Conservation (phyloP, 2,113 vertebrate species). For the Scophthalmus maximus region DNA sequence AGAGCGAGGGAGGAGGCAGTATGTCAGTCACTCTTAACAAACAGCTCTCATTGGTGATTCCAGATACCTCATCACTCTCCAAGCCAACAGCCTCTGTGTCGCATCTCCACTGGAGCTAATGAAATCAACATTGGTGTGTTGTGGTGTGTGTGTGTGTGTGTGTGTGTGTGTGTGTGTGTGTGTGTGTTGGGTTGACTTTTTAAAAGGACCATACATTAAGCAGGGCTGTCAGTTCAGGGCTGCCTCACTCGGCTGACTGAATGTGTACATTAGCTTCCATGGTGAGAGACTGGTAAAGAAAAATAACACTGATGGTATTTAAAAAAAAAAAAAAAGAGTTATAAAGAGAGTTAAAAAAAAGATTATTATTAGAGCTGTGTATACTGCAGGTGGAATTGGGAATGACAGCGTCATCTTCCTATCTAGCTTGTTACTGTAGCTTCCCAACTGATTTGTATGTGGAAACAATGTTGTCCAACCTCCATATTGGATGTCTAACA, state of each 20-base stretch:
- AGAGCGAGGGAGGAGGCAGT: constrained; percentile 25
- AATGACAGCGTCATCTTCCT: too few species aligned
- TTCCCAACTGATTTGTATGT: too few species aligned
- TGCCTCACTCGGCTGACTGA: constrained; percentile 47
- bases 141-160: background rate
- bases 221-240: constrained; percentile 38
- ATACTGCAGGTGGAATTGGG: too few species aligned
- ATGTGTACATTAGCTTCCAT: constrained; percentile 39
- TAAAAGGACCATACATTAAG: constrained; percentile 38
- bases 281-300: background rate
- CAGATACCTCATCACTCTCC: constrained; percentile 62
- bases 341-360: too few species aligned
- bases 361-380: too few species aligned
- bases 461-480: too few species aligned
- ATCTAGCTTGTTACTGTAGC: too few species aligned
- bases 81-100: constrained; percentile 32
- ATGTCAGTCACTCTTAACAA: constrained; percentile 69
- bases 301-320: background rate
- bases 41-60: constrained; percentile 53
- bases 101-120: constrained; percentile 50
- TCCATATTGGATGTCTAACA: too few species aligned
- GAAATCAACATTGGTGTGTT: constrained; percentile 46
- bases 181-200: constrained; percentile 13
- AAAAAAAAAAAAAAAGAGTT: too few species aligned
- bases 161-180: constrained; percentile 3